These are phyloP conservation scores for Podarcis muralis DNA, from an alignment of 2,113 vertebrate genomes.

Conservation along the genomic window DNA sequence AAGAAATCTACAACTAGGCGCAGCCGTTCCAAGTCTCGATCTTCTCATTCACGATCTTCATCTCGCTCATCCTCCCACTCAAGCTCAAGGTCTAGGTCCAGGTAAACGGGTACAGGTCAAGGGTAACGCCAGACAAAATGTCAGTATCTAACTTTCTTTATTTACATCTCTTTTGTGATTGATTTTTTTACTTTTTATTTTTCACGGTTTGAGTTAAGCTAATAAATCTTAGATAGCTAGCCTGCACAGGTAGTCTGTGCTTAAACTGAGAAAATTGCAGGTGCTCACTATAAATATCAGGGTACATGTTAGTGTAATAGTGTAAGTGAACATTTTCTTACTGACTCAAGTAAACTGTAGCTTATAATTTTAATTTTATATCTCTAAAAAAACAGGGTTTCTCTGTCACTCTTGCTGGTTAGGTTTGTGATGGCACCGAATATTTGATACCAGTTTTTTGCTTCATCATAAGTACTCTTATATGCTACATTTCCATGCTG, in stretches of 20 bases:
- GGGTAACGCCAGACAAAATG: constrained; percentile 99
- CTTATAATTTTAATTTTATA: background rate
- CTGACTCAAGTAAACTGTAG: too few relatives aligned
- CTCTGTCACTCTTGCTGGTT: background rate
- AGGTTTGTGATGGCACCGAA: background rate
- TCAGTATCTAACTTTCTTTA: constrained; percentile 97
- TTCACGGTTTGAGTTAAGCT: constrained; percentile 32
- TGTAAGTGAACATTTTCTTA: background rate
- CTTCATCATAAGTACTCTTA: background rate
- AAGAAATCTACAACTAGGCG: constrained; percentile 76
- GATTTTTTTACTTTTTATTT: constrained; percentile 58
- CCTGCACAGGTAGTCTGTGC: background rate
- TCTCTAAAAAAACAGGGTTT: background rate
- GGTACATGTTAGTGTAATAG: background rate
- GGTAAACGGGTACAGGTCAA: constrained; percentile 99
- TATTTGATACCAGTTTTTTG: background rate
- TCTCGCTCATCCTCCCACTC: constrained; percentile 92
- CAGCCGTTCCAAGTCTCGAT: constrained; percentile 88
- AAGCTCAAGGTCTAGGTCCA: constrained; percentile 99
- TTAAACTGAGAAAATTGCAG: background rate
- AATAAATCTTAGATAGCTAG: constrained; percentile 4
- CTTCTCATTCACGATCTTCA: constrained; percentile 89
- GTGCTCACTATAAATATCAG: background rate
- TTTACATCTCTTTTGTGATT: constrained; percentile 70
- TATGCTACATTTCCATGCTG: background rate